A percentile compares a stretch with the other conserved stretches of the same genome.
Evolutionary conservation across 2,888 invertebrate species (phyloP).

Genomic region (Cotesia congregata): DNA sequence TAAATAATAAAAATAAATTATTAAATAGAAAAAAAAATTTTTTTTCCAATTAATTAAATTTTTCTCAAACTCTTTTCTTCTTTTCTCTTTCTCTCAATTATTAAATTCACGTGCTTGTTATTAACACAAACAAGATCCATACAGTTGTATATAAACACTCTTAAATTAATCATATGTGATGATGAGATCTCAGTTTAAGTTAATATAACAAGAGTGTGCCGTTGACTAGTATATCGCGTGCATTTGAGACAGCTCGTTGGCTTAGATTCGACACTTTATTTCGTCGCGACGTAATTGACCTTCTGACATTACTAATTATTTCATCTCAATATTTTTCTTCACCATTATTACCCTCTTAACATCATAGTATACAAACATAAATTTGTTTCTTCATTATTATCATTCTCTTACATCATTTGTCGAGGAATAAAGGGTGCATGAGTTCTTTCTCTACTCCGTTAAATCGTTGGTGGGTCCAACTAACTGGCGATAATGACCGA

Average conservation of each 20-base stretch:
- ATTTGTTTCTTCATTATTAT: background rate
- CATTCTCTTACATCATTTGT: background rate
- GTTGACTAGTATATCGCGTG: background rate
- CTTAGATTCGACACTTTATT: slow-evolving; percentile 37
- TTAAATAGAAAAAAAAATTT: too few relatives aligned
- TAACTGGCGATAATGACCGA: slow-evolving; percentile 4
- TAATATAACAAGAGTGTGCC: slow-evolving; percentile 24
- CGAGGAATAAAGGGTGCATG: background rate
- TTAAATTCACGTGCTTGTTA: slow-evolving; percentile 48
- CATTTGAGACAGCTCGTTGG: slow-evolving; percentile 10
- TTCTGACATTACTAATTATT: slow-evolving; percentile 6
- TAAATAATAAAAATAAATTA: too few relatives aligned
- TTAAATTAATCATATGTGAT: slow-evolving; percentile 49
- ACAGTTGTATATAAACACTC: slow-evolving; percentile 40
- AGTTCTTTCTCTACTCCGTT: slow-evolving; percentile 2
- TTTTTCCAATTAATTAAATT: too few relatives aligned
- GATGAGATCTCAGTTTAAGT: slow-evolving; percentile 21
- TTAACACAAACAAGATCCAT: slow-evolving; percentile 35
- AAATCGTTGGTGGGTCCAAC: slow-evolving; percentile 13
- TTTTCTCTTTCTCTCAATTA: background rate
- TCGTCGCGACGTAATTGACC: slow-evolving; percentile 35
- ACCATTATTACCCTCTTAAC: background rate
- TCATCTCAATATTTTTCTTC: background rate
- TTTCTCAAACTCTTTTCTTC: background rate
- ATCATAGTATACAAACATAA: background rate